phyloP scores from a whole-genome alignment of 2,888 invertebrate genomes.

The Helicoverpa assulta region DNA sequence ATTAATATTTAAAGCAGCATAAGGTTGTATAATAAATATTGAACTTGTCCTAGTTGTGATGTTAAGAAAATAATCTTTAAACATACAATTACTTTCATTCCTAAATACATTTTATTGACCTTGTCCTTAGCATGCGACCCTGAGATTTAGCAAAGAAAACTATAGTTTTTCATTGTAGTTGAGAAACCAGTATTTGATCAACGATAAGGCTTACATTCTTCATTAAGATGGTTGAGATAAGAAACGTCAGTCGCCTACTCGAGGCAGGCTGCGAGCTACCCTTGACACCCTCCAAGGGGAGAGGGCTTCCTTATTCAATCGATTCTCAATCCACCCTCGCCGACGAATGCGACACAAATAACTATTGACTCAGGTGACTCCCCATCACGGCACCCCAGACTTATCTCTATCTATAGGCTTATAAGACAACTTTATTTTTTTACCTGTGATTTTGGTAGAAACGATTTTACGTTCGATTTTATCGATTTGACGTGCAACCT shows the following conservation, averaged over 20 bases:
- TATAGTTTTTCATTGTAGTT: slow-evolving; percentile 28
- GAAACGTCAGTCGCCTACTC: slow-evolving; percentile 53
- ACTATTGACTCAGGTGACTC: slow-evolving; percentile 74
- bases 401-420: slow-evolving; percentile 34
- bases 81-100: slow-evolving; percentile 17
- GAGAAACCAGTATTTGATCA: slow-evolving; percentile 53
- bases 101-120: slow-evolving; percentile 38
- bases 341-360: slow-evolving; percentile 69
- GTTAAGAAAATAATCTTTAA: slow-evolving; percentile 7
- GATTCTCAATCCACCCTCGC: slow-evolving; percentile 79
- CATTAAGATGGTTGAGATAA: slow-evolving; percentile 60
- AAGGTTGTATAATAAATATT: slow-evolving; percentile 28
- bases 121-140: slow-evolving; percentile 46
- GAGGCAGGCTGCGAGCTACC: slow-evolving; percentile 66
- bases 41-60: slow-evolving; percentile 20
- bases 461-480: neutral
- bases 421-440: slow-evolving; percentile 18
- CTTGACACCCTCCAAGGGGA: slow-evolving; percentile 72
- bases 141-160: slow-evolving; percentile 48
- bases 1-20: slow-evolving; percentile 12
- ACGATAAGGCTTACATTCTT: slow-evolving; percentile 55
- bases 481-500: slow-evolving; percentile 1
- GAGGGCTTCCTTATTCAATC: slow-evolving; percentile 74
- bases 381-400: slow-evolving; percentile 32
- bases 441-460: neutral